A percentile compares a stretch with the other conserved stretches of the same genome.
Conservation (phyloP, 2,888 invertebrate species). For the Cheilosia scutellata region DNA sequence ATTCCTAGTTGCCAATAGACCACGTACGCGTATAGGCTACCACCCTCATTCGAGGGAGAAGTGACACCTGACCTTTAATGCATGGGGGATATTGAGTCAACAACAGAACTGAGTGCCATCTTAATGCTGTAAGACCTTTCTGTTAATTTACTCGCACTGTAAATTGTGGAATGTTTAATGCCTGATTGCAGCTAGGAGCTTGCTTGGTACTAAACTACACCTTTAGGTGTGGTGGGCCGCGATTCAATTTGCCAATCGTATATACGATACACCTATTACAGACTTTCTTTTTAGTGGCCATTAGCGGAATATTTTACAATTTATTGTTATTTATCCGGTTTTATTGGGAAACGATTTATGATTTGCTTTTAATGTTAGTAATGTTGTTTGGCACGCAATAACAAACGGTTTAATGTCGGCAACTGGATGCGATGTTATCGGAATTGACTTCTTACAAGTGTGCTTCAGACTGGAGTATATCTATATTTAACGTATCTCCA, state of each 20-base stretch:
- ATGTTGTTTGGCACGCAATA: background rate
- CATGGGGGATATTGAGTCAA: background rate
- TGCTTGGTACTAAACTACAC: background rate
- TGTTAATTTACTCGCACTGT: background rate
- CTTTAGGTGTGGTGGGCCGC: background rate
- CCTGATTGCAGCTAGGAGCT: too few species aligned
- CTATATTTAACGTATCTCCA: too few species aligned
- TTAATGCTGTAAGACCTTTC: background rate
- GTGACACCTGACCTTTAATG: slow-evolving; percentile 8
- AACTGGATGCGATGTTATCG: background rate
- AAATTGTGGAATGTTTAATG: background rate
- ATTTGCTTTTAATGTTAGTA: background rate
- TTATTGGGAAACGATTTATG: slow-evolving; percentile 1
- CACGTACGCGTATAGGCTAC: background rate
- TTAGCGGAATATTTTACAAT: slow-evolving; percentile 1
- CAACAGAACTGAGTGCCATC: background rate
- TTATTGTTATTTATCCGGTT: background rate
- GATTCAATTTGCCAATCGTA: background rate
- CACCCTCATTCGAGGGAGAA: background rate
- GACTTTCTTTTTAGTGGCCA: background rate
- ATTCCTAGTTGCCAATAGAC: slow-evolving; percentile 7
- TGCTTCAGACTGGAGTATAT: too few species aligned
- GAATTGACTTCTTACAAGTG: too few species aligned
- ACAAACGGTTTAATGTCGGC: background rate
- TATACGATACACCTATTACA: background rate